Base-by-base conservation (phyloP, 2,888 invertebrate genomes). In the Pollenia amentaria region DNA sequence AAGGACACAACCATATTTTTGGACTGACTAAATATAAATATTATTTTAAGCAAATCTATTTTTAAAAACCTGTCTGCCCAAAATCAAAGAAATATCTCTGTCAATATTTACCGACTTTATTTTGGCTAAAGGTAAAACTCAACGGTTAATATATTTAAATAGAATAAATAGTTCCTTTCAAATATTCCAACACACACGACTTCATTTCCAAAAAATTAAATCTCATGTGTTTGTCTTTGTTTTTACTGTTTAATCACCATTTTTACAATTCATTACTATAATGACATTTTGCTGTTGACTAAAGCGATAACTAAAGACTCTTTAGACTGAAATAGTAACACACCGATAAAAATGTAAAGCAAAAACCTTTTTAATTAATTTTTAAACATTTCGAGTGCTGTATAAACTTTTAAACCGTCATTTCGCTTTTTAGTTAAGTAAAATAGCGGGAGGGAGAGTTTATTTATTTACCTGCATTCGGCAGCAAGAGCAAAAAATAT, bases 351-450 rank as follows among this genome's bases (percentile, higher is more conserved):
- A 72, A 60, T 42, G 29, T 75, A 60, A 65, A n/a, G 16, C 57
- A 73, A 60, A 70, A 62, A 48, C 67, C 55, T 80, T 87, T 87
- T 87, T 87, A 87, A 87, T 87, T 87, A 87, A 84, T 76, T 83
- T 76, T 53, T 80, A 84, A 87, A 65, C 72, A 65, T 72, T 80
- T 88, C 80, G 85, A 88, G 88, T 88, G 88, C 83, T 85, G 83
- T 85, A 88, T 88, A 88, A 88, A 88, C 88, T 88, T 88, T 88
- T 87, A 88, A 88, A 88, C 85, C 84, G 67, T 84, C 64, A 72
- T 80, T 70, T 51, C 55, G 55, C 29, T 84, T 83, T 78, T 79
- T 51, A 64, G 42, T 75, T 21, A 46, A 70, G 18, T 21, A n/a
- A 48, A 64, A 57, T 21, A 3, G 9, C 48, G 8, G 12, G 21